Evolutionary conservation across 2,113 vertebrate genomes (phyloP).

Genomic region (Sialia sialis): DNA sequence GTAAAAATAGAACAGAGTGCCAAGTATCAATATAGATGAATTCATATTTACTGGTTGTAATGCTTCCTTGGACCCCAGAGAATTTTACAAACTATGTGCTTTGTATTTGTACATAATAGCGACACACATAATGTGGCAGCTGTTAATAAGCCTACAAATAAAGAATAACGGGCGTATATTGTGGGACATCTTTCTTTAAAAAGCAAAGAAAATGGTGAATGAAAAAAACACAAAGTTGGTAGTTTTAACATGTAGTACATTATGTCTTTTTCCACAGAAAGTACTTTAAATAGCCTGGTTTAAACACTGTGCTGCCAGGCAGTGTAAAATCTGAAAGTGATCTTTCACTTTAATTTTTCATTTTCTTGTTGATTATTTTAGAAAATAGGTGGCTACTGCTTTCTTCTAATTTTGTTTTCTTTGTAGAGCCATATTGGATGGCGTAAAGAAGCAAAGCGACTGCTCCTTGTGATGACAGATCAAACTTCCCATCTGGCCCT

Average conservation of each 20-base stretch:
- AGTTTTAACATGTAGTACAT: not conserved
- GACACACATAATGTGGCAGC: not conserved
- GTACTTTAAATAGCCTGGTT: not conserved
- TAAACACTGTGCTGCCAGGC: not conserved
- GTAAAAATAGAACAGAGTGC: not conserved
- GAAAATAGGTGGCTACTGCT: not conserved
- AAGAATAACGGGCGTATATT: not conserved
- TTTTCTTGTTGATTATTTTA: not conserved
- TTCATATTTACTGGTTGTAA: not conserved
- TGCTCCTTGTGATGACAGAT: constrained; percentile 96
- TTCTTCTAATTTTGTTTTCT: constrained; percentile 35
- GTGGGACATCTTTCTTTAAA: not conserved
- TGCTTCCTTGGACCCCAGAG: not conserved
- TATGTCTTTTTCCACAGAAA: not conserved
- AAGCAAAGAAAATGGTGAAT: not conserved
- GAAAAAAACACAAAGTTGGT: not conserved
- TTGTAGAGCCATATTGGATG: constrained; percentile 88
- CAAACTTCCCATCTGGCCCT: constrained; percentile 95
- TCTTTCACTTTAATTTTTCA: not conserved
- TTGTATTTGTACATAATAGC: not conserved
- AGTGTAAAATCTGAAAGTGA: not conserved
- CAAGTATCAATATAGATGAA: not conserved
- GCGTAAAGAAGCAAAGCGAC: constrained; percentile 89
- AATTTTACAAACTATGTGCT: not conserved
- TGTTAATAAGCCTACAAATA: not conserved